These are phyloP conservation scores for Teinopalpus imperialis DNA, from an alignment of 2,888 invertebrate species.

Conservation along the genomic window DNA sequence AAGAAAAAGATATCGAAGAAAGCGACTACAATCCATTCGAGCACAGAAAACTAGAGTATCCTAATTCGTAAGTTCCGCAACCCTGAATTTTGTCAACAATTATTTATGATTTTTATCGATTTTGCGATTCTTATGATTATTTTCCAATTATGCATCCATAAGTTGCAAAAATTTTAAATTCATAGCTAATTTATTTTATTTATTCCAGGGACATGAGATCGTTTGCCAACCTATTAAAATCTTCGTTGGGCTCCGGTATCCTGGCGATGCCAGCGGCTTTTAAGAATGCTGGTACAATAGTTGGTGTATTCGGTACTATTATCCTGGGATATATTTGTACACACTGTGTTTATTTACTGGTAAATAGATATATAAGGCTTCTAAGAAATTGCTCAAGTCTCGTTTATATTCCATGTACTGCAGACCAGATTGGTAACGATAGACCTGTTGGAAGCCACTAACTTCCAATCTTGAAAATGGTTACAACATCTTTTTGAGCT, in stretches of 20 bases:
- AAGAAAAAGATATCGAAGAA: slow-evolving; percentile 57
- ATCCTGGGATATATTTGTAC: slow-evolving; percentile 94
- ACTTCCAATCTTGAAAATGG: no score
- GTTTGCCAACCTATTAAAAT: slow-evolving; percentile 95
- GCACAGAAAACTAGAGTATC: slow-evolving; percentile 70
- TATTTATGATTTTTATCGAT: no score
- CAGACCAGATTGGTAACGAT: no score
- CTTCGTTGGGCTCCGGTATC: slow-evolving; percentile 96
- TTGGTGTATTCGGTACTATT: slow-evolving; percentile 90
- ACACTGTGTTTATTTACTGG: slow-evolving; percentile 96
- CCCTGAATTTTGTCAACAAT: no score
- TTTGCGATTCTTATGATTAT: no score
- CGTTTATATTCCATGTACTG: no score
- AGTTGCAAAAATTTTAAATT: background rate
- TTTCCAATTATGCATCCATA: no score
- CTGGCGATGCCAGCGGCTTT: slow-evolving; percentile 95
- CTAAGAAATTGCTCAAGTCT: no score
- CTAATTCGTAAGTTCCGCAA: slow-evolving; percentile 71
- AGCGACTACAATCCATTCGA: slow-evolving; percentile 65
- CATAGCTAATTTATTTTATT: no score
- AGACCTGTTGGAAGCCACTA: no score
- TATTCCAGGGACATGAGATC: slow-evolving; percentile 89
- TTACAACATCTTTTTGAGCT: no score
- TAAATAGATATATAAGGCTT: slow-evolving; percentile 73
- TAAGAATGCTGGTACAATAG: slow-evolving; percentile 91